phyloP scores from a whole-genome alignment of 2,797 vertebrate genomes.

The Carapus acus region DNA sequence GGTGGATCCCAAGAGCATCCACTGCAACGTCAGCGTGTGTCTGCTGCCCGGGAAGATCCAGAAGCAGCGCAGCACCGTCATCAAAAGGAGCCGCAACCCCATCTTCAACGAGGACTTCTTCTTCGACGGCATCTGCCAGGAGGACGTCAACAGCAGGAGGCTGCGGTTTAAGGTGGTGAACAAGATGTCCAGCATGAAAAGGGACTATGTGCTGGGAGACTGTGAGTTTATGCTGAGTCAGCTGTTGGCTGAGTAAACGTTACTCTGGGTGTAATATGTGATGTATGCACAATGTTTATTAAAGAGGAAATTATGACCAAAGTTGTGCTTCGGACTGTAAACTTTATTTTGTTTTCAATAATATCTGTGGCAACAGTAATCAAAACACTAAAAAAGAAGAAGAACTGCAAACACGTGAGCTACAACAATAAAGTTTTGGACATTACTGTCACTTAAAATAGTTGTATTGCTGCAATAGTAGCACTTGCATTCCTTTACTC shows the following conservation, averaged over 20 bases:
- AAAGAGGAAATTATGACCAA: constrained; percentile 2
- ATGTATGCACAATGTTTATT: not conserved
- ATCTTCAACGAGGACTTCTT: constrained; percentile 91
- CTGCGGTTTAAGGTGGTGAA: constrained; percentile 82
- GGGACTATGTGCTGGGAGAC: constrained; percentile 72
- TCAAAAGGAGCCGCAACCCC: constrained; percentile 82
- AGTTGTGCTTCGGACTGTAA: not conserved
- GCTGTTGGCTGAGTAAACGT: constrained; percentile 14
- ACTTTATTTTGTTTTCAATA: too few species aligned
- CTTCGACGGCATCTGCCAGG: constrained; percentile 78
- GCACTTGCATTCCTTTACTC: too few species aligned
- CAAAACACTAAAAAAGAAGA: too few species aligned
- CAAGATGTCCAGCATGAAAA: constrained; percentile 82
- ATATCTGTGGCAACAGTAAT: too few species aligned
- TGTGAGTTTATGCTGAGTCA: constrained; percentile 37
- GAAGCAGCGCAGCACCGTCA: constrained; percentile 81
- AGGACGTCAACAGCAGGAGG: constrained; percentile 70
- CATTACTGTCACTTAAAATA: too few species aligned
- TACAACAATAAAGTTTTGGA: too few species aligned
- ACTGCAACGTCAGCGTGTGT: constrained; percentile 82
- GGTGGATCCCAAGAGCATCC: constrained; percentile 75
- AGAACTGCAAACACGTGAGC: too few species aligned
- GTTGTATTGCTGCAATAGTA: too few species aligned
- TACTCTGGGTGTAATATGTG: not conserved
- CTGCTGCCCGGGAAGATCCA: constrained; percentile 78